Conservation (phyloP, 2,113 vertebrate species). For the Hippolais icterina region DNA sequence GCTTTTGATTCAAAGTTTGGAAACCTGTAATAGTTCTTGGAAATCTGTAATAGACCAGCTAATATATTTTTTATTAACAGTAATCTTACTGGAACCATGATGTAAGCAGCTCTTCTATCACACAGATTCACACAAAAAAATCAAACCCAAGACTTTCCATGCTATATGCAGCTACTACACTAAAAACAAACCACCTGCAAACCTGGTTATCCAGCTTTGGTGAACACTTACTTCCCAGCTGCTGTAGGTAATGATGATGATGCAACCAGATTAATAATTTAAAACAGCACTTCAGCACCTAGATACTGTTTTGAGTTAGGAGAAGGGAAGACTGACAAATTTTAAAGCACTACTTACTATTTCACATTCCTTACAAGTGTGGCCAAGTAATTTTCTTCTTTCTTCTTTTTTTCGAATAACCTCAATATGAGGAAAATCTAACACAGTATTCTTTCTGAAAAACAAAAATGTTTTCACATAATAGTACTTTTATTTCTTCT, state of each 20-base stretch:
- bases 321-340: neutral
- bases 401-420: slow-evolving; percentile 96
- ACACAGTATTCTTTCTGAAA: slow-evolving; percentile 70
- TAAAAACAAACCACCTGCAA: neutral
- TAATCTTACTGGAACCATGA: neutral
- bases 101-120: neutral
- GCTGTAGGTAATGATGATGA: neutral
- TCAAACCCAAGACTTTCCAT: neutral
- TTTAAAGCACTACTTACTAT: slow-evolving; percentile 78
- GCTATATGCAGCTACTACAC: neutral
- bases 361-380: slow-evolving; percentile 97
- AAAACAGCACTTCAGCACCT: neutral
- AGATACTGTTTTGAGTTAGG: neutral
- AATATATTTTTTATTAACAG: neutral
- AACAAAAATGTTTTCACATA: neutral
- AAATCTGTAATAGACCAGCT: neutral
- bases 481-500: neutral
- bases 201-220: neutral
- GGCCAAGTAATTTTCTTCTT: slow-evolving; percentile 88
- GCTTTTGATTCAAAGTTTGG: neutral
- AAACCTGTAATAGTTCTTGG: neutral
- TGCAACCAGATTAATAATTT: neutral
- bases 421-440: slow-evolving; percentile 87
- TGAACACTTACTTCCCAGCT: neutral
- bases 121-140: neutral